Conservation (phyloP, 1,140 invertebrate genomes). For the Acromyrmex echinatior region DNA sequence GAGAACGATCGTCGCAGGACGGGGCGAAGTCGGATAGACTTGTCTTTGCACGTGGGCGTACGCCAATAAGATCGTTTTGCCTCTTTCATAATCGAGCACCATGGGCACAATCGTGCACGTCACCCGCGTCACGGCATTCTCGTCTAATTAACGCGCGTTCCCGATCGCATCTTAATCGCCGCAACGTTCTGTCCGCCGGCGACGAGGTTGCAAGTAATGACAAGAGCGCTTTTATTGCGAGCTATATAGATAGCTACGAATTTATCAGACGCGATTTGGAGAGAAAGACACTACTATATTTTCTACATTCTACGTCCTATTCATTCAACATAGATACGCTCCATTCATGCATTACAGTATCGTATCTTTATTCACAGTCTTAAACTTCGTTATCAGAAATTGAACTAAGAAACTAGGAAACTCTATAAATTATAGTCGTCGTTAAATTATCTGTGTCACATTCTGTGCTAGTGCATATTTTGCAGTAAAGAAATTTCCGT, state of each 20-base stretch:
- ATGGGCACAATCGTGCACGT: slow-evolving; percentile 28
- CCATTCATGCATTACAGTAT: background rate
- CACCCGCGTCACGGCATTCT: slow-evolving; percentile 46
- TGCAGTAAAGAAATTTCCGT: background rate
- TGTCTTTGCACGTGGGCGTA: slow-evolving; percentile 64
- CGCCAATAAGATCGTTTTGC: slow-evolving; percentile 49
- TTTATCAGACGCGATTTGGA: slow-evolving; percentile 5
- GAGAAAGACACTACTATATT: background rate
- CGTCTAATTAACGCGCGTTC: slow-evolving; percentile 71
- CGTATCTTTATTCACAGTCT: background rate
- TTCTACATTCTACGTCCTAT: background rate
- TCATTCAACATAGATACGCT: background rate
- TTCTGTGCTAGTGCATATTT: background rate
- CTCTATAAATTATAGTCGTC: background rate
- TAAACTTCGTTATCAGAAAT: background rate
- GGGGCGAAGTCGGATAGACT: slow-evolving; percentile 47
- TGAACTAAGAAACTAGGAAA: background rate
- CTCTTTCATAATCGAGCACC: slow-evolving; percentile 50
- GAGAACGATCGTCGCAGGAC: slow-evolving; percentile 31
- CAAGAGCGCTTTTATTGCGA: slow-evolving; percentile 21
- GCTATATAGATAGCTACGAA: slow-evolving; percentile 32
- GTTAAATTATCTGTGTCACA: background rate
- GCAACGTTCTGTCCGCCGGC: background rate
- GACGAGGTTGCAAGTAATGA: slow-evolving; percentile 17
- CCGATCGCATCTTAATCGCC: slow-evolving; percentile 73